phyloP scores from a whole-genome alignment of 2,113 vertebrate species.

The Ondatra zibethicus region DNA sequence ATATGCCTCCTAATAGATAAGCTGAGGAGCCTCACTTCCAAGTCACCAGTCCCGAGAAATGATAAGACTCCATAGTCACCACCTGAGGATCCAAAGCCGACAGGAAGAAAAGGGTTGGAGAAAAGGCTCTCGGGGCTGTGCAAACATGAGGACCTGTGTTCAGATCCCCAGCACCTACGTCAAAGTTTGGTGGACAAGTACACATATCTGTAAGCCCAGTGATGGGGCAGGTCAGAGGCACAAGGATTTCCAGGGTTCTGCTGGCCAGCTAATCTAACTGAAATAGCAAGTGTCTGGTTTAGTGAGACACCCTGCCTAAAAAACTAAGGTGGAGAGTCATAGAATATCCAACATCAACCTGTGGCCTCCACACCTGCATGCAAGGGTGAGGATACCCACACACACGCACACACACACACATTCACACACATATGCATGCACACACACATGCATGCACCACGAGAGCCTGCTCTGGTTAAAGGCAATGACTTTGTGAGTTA shows the following conservation, averaged over 20 bases:
- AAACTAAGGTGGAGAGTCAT: neutral
- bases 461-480: neutral
- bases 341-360: neutral
- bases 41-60: neutral
- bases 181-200: neutral
- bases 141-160: neutral
- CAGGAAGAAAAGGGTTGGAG: neutral
- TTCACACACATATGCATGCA: neutral
- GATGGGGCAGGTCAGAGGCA: neutral
- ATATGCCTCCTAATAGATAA: neutral
- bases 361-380: neutral
- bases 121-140: neutral
- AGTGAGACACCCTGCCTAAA: neutral
- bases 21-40: neutral
- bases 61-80: neutral
- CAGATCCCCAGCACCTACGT: neutral
- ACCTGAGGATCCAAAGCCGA: neutral
- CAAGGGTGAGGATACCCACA: neutral
- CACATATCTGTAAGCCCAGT: neutral
- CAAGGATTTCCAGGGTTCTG: neutral
- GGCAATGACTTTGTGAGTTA: neutral
- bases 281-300: neutral
- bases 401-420: neutral
- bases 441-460: neutral
- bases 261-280: no score